Evolutionary conservation across 35 echinoderm and acorn worm species (phyloP), one percentile per base, ranked within the genome.

Genomic region (Ophiothrix spiculata): DNA sequence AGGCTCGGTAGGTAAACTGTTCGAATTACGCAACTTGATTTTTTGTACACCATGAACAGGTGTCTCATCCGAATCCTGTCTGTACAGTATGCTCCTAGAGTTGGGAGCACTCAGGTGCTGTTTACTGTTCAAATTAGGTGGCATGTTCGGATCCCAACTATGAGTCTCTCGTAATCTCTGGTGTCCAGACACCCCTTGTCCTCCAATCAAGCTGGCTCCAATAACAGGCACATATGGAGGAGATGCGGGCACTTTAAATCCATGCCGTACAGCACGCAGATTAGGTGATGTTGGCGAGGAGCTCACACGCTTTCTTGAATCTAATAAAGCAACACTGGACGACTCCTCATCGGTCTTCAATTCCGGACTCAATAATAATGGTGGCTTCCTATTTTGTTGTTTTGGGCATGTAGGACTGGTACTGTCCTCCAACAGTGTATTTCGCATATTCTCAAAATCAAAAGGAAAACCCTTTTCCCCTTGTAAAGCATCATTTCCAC

Each of bases 21-120:
- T 84, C 19, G 42, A 64, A 37, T 64, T 84, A 25, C 63, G 54
- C 23, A 64, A 33, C 23, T 84, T 54, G 37, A 39, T 35, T 19
- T 54, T 60, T 84, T 84, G 81, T 23, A 84, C 81, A 45, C 38
- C 49, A 34, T 60, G 54, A 16, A 60, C 81, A 56, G 81, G 63
- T 54, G 46, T n/a, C 32, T 84, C 81, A 84, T 64, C 54, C 0
- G 81, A 64, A 35, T 84, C 81, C 54, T 84, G 81, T 64, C 81
- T 31, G n/a, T 84, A 37, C 81, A 84, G 69, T 33, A 25, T 69
- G 54, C 21, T 36, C 32, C 1, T 36, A 32, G 31, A 60, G 23
- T 23, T 84, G 63, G 54, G 81, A 56, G 60, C 60, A 69, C 60
- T 69, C 60, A 69, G 23, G 60, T 69, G 60, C 60, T n/a, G 8